Evolutionary conservation across 2,113 vertebrate genomes (phyloP).

Genomic region (Phalacrocorax aristotelis): DNA sequence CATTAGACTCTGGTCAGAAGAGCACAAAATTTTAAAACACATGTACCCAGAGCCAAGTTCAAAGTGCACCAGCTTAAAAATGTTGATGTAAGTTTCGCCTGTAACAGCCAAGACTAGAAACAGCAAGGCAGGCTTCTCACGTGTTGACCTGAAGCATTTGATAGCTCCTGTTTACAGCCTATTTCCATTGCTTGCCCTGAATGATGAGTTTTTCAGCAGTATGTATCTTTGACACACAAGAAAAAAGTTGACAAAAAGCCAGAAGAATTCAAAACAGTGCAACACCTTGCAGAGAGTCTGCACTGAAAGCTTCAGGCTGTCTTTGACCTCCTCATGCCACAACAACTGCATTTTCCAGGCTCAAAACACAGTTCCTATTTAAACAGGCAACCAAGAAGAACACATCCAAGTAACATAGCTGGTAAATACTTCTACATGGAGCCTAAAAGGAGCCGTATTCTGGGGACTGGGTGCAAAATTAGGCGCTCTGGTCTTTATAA

Average conservation of each 20-base stretch:
- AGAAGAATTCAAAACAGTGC: neutral
- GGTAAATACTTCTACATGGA: neutral
- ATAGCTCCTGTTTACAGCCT: neutral
- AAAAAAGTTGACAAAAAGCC: neutral
- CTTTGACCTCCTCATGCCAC: neutral
- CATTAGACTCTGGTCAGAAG: neutral
- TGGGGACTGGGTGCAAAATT: neutral
- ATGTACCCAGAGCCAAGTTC: neutral
- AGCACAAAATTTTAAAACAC: neutral
- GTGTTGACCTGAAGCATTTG: neutral
- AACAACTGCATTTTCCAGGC: neutral
- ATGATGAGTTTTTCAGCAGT: neutral
- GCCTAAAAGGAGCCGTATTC: neutral
- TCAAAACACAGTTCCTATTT: neutral
- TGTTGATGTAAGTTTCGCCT: neutral
- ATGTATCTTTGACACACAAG: neutral
- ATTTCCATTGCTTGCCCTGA: neutral
- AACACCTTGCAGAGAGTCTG: neutral
- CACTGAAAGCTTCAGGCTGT: neutral
- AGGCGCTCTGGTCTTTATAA: neutral
- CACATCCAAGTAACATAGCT: fast-evolving
- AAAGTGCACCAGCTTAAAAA: neutral
- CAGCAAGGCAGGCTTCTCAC: neutral
- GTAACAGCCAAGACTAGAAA: neutral
- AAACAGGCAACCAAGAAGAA: neutral